Evolutionary conservation across 1,140 invertebrate genomes (phyloP), one percentile per base, ranked within the genome.

Genomic region (Eciton burchellii): DNA sequence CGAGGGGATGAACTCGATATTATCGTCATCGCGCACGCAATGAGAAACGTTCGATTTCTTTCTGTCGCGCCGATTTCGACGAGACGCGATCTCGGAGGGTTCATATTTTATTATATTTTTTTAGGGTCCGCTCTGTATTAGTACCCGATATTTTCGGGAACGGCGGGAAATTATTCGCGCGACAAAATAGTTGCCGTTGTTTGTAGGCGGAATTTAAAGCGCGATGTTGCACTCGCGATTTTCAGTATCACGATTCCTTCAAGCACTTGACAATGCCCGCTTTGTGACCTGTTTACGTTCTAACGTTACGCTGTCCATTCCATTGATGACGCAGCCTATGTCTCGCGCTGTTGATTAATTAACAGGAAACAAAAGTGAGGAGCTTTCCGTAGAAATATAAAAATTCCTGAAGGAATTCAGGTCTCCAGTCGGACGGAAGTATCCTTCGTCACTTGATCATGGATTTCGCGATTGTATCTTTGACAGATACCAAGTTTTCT

Each of bases 31-130:
- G 35, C 63, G 29, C 43, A 68, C 62, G 41, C 63, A 35, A 79
- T 79, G 63, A 68, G 68, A 79, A 79, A 79, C 63, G 21, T 68
- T 59, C 74, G 19, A 68, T 79, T 77, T 60, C 54, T 79, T 57
- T 79, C 62, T 68, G 47, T 45, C 49, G 43, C 60, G n/a, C 29
- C 57, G 35, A 79, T 79, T 79, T 68, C 43, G 16, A 35, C 62
- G 35, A 35, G 35, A 79, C 49, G 16, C 16, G 16, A 12, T 68
- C 49, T 26, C 62, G 47, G 54, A 49, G 35, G 57, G 21, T 0
- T 21, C 52, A 2, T 59, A 35, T 56, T 68, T 56, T 79, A 79
- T 79, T 21, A 21, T n/a, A n/a, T n/a, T n/a, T n/a, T n/a, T n/a
- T n/a, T n/a, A 24, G 8, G 21, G 49, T 1, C 56, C 43, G 35